Base-by-base conservation (phyloP, 2,113 vertebrate genomes). In the Callionymus lyra region DNA sequence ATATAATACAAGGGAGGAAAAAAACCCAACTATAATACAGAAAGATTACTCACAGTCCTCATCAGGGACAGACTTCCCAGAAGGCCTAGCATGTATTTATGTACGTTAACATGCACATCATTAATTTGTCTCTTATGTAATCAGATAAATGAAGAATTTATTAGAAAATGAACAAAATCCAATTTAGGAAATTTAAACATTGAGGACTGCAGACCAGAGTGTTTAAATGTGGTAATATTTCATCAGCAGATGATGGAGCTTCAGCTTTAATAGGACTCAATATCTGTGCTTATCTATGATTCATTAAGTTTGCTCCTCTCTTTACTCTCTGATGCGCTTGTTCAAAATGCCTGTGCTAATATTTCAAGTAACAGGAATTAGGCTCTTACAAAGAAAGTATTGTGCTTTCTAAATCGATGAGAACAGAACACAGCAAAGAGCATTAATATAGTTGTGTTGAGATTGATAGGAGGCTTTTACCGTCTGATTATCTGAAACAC, bases 1-100 rank as follows among this genome's bases (percentile, higher is more conserved):
- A 16, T 70, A 74, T 77, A 80, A 71, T 82, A 84, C 79, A 85
- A 68, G 49, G 47, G 76, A 70, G 68, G 53, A 79, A 67, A 65
- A 72, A 77, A 76, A 72, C 79, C 84, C 76, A 80, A 69, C 4
- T 33, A 12, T 19, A 41, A 3, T 2, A n/a, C n/a, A 27, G 8
- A 10, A 10, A 27, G 16, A 8, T 6, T 9, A 38, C 1, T 4
- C 9, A 15, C 36, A 27, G 70, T 74, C 72, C 73, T 70, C 67
- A 76, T 59, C 47, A 72, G 72, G 62, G 65, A 70, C 58, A 54
- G 41, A 76, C 80, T 69, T 65, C 67, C 71, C 58, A 59, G 57
- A 75, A 72, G 61, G 77, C 59, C 61, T 68, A 68, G 76, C 67
- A 77, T 68, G 77, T 38, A 38, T 56, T 50, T 64, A 62, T 51